A percentile compares a stretch with the other conserved stretches of the same genome.
These are phyloP conservation scores for Holothuria glaberrima DNA, from an alignment of 35 echinoderm and acorn worm genomes.

Conservation along the genomic window DNA sequence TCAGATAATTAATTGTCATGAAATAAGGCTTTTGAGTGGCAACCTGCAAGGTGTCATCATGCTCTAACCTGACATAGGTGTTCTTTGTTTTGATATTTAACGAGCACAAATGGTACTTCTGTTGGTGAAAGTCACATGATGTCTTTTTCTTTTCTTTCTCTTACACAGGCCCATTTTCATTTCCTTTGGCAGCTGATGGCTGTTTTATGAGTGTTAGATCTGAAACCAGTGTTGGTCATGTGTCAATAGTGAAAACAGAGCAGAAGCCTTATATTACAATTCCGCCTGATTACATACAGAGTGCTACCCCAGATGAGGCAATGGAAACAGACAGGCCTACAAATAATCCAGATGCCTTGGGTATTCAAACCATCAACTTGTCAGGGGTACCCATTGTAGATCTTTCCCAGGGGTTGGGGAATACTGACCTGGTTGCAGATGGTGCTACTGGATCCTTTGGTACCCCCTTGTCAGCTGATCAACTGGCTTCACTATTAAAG, in stretches of 20 bases:
- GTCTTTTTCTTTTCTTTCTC: background rate
- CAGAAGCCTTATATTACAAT: background rate
- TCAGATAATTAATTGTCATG: too few relatives aligned
- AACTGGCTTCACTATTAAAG: background rate
- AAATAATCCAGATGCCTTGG: background rate
- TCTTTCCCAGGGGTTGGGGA: background rate
- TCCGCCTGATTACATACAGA: background rate
- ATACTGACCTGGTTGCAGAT: background rate
- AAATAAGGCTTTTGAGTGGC: too few relatives aligned
- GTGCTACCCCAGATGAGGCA: too few relatives aligned
- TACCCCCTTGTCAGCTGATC: background rate
- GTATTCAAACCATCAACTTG: background rate
- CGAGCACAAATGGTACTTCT: background rate
- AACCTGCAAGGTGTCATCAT: too few relatives aligned
- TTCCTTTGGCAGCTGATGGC: background rate
- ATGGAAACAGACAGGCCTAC: too few relatives aligned
- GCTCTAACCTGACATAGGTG: too few relatives aligned
- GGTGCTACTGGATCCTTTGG: conserved; percentile 1
- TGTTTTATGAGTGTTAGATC: background rate
- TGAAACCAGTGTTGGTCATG: background rate
- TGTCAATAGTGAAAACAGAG: conserved; percentile 10
- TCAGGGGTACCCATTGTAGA: background rate
- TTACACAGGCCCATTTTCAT: background rate
- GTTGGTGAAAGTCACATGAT: background rate
- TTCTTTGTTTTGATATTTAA: background rate